Conservation (phyloP, 2,888 invertebrate species). For the Sericinus montela region DNA sequence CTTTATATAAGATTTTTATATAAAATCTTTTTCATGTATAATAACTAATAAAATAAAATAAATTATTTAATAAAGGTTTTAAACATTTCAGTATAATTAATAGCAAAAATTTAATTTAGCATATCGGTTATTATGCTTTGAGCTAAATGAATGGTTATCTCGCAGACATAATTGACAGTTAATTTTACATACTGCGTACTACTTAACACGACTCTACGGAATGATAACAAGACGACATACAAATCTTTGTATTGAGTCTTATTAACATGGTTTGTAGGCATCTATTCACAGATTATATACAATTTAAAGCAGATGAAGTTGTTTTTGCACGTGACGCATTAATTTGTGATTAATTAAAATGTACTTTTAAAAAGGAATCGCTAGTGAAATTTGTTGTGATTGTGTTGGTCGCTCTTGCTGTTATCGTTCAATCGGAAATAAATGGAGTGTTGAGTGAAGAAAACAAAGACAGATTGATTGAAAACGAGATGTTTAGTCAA, state of each 20-base stretch:
- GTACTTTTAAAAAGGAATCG: slow-evolving; percentile 2
- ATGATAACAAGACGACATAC: slow-evolving; percentile 14
- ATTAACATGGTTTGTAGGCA: slow-evolving; percentile 6
- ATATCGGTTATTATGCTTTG: not conserved
- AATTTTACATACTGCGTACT: slow-evolving; percentile 14
- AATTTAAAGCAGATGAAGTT: slow-evolving; percentile 7
- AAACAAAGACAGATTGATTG: slow-evolving; percentile 3
- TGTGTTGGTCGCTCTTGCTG: not conserved
- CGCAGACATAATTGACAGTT: slow-evolving; percentile 6
- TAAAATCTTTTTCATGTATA: too few relatives aligned
- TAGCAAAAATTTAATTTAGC: not conserved
- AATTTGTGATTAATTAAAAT: slow-evolving; percentile 7
- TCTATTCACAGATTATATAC: slow-evolving; percentile 11
- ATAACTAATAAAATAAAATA: too few relatives aligned
- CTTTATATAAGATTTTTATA: too few relatives aligned
- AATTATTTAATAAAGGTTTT: too few relatives aligned
- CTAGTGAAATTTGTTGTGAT: slow-evolving; percentile 2
- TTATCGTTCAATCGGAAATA: not conserved
- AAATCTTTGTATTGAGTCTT: slow-evolving; percentile 14
- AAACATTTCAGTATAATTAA: not conserved
- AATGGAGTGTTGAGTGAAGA: slow-evolving; percentile 4
- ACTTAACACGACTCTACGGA: slow-evolving; percentile 11
- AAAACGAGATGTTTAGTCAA: slow-evolving; percentile 16
- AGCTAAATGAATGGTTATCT: slow-evolving; percentile 11
- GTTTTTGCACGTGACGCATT: slow-evolving; percentile 5